Conservation (phyloP, 2,888 invertebrate species). For the Trileptium ribeirensis region DNA sequence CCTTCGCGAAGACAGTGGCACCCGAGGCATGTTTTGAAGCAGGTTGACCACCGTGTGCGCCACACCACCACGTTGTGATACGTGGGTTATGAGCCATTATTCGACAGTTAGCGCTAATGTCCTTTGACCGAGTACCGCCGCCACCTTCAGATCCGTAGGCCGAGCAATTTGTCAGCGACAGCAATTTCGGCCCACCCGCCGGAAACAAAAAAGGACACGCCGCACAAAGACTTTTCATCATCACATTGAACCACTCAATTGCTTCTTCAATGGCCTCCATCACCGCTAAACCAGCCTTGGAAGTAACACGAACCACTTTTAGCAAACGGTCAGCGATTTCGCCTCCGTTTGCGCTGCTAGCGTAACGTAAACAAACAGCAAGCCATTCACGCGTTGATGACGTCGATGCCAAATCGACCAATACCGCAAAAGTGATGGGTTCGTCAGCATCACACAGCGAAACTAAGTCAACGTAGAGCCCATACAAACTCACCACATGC, state of each 20-base stretch:
- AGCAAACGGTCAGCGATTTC: not conserved
- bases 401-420: not conserved
- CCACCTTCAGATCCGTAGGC: not conserved
- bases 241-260: not conserved
- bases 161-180: not conserved
- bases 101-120: not conserved
- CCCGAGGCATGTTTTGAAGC: not conserved
- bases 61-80: not conserved
- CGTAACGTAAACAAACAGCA: not conserved
- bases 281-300: not conserved
- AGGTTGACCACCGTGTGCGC: not conserved
- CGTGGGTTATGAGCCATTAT: not conserved
- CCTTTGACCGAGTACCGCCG: not conserved
- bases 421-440: not conserved
- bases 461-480: not conserved
- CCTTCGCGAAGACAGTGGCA: not conserved
- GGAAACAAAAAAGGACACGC: not conserved
- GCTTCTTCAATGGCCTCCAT: not conserved
- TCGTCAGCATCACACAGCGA: not conserved
- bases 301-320: not conserved
- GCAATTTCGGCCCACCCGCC: not conserved
- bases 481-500: not conserved
- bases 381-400: not conserved
- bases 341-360: not conserved
- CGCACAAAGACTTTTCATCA: not conserved